Conservation (phyloP, 2,113 vertebrate species). For the Peromyscus leucopus region DNA sequence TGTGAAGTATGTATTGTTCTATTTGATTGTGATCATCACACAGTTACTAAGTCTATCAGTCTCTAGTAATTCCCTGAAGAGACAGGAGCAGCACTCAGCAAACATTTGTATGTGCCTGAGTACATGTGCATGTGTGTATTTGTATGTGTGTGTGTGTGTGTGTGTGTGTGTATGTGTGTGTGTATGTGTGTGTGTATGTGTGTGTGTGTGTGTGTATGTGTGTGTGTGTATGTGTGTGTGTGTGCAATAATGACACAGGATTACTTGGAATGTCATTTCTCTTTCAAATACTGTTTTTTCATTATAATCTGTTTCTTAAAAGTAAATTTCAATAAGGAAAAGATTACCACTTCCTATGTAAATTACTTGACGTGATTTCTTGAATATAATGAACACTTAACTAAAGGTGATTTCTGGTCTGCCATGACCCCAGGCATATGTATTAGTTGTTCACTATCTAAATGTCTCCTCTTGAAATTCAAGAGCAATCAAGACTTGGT, state of each 20-base stretch:
- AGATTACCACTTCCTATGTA: neutral
- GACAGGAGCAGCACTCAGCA: neutral
- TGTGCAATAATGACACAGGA: neutral
- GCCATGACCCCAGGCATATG: constrained; percentile 9
- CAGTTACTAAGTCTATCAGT: neutral
- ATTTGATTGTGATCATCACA: constrained; percentile 14
- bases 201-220: neutral
- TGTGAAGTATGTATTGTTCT: neutral
- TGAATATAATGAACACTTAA: neutral
- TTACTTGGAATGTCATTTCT: neutral
- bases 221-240: neutral
- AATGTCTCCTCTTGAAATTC: constrained; percentile 49
- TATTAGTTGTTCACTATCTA: constrained; percentile 52
- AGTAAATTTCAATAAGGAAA: constrained; percentile 57
- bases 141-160: neutral
- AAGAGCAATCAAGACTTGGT: constrained; percentile 24
- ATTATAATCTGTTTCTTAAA: neutral
- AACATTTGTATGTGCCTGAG: neutral
- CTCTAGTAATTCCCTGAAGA: constrained; percentile 38
- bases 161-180: neutral
- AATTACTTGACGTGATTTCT: constrained; percentile 16
- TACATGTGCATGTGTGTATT: neutral
- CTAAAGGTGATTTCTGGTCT: constrained; percentile 54
- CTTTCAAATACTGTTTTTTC: constrained; percentile 32
- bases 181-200: neutral